Evolutionary conservation across 2,113 vertebrate species (phyloP).

Genomic region (Pseudorasbora parva): DNA sequence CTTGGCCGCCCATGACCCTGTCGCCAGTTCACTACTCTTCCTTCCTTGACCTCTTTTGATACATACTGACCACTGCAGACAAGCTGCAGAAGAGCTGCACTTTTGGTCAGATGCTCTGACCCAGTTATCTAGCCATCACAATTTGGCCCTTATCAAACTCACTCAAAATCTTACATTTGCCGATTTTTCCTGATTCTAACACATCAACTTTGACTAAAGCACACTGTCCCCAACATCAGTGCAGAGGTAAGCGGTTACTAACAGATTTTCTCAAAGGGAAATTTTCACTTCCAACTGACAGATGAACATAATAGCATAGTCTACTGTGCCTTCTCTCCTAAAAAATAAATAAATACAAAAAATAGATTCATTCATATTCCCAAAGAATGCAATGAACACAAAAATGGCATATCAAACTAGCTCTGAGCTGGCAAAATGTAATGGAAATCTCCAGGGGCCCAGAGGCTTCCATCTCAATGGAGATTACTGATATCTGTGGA

Average conservation of each 20-base stretch:
- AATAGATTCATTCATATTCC: constrained; percentile 2
- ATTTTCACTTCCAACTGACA: background rate
- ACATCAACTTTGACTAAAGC: constrained; percentile 4
- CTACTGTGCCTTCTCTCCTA: background rate
- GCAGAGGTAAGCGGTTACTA: constrained; percentile 21
- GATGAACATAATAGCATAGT: background rate
- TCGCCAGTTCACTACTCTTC: too few relatives aligned
- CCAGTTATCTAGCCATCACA: too few relatives aligned
- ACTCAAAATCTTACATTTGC: too few relatives aligned
- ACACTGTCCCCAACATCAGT: constrained; percentile 10
- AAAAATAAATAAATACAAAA: background rate
- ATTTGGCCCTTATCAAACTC: too few relatives aligned
- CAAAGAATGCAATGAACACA: constrained; percentile 5
- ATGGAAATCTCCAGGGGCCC: constrained; percentile 2
- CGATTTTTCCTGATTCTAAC: too few relatives aligned
- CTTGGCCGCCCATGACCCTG: too few relatives aligned
- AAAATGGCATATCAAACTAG: background rate
- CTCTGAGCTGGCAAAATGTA: background rate
- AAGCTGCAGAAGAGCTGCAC: too few relatives aligned
- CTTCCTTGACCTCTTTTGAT: too few relatives aligned
- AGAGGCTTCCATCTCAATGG: background rate
- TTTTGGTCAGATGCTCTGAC: too few relatives aligned
- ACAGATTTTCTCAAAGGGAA: background rate
- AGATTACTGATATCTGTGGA: constrained; percentile 29
- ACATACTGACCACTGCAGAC: too few relatives aligned